Evolutionary conservation across 2,888 invertebrate species (phyloP).

Genomic region (Magallana nippona): DNA sequence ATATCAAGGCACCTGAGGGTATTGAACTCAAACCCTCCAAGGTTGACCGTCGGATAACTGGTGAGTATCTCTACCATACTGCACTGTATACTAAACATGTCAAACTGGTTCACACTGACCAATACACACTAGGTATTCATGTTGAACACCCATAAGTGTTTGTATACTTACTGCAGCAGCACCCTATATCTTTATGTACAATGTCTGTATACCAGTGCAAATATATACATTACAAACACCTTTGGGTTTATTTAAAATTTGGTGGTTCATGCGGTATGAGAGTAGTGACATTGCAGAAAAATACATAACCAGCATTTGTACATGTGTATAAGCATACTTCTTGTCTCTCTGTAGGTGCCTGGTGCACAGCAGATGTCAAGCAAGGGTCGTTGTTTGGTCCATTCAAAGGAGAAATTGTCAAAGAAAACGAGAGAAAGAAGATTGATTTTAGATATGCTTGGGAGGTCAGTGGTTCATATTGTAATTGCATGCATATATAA

Average conservation of each 20-base stretch:
- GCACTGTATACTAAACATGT: too few species aligned
- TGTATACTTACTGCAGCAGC: too few species aligned
- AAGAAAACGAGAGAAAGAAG: slow-evolving; percentile 62
- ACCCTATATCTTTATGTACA: too few species aligned
- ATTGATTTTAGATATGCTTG: slow-evolving; percentile 76
- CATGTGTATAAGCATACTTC: neutral
- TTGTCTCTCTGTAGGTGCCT: slow-evolving; percentile 65
- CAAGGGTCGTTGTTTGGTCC: slow-evolving; percentile 75
- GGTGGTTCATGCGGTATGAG: too few species aligned
- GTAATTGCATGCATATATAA: neutral
- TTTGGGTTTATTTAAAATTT: too few species aligned
- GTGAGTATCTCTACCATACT: slow-evolving; percentile 51
- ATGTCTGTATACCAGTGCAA: too few species aligned
- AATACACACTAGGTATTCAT: too few species aligned
- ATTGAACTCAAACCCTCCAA: slow-evolving; percentile 65
- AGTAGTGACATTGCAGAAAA: too few species aligned
- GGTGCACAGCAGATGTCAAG: slow-evolving; percentile 63
- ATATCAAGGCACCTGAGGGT: slow-evolving; percentile 66
- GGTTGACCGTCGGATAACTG: slow-evolving; percentile 61
- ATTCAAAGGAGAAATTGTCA: slow-evolving; percentile 72
- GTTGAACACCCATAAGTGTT: too few species aligned
- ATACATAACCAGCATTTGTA: neutral
- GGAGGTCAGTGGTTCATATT: slow-evolving; percentile 69
- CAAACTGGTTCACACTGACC: too few species aligned
- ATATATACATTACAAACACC: too few species aligned